Evolutionary conservation across 2,888 invertebrate genomes (phyloP).

Genomic region (Cybosia mesomella): DNA sequence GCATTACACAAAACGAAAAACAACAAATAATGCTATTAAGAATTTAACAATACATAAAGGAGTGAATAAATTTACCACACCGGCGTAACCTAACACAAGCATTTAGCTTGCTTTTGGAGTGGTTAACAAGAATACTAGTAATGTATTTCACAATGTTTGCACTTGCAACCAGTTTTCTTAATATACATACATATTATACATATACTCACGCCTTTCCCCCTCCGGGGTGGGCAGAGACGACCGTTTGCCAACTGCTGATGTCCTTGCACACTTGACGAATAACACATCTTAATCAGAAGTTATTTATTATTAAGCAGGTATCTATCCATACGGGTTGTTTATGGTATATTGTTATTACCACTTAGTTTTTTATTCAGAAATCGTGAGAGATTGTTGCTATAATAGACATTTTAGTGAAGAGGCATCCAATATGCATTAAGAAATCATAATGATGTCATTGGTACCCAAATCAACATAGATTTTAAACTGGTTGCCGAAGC

Average conservation of each 20-base stretch:
- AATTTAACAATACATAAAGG: neutral
- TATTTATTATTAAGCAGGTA: too few relatives aligned
- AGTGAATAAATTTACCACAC: neutral
- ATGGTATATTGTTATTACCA: too few relatives aligned
- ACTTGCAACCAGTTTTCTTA: neutral
- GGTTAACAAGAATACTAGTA: neutral
- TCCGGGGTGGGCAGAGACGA: neutral
- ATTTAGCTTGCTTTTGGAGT: neutral
- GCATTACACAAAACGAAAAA: conserved; percentile 27
- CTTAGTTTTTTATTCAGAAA: neutral
- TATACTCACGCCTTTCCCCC: neutral
- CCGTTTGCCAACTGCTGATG: neutral
- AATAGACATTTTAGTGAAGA: neutral
- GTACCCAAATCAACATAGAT: conserved; percentile 55
- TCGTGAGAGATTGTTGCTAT: conserved; percentile 2
- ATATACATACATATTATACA: neutral
- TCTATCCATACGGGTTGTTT: too few relatives aligned
- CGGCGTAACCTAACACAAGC: neutral
- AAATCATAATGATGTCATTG: conserved; percentile 44
- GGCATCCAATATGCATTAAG: neutral
- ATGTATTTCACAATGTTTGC: neutral
- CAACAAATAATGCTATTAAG: neutral
- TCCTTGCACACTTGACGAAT: neutral
- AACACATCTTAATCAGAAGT: too few relatives aligned
- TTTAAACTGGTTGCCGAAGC: conserved; percentile 65